phyloP scores from a whole-genome alignment of 2,888 invertebrate species.

The Sepioteuthis lessoniana region DNA sequence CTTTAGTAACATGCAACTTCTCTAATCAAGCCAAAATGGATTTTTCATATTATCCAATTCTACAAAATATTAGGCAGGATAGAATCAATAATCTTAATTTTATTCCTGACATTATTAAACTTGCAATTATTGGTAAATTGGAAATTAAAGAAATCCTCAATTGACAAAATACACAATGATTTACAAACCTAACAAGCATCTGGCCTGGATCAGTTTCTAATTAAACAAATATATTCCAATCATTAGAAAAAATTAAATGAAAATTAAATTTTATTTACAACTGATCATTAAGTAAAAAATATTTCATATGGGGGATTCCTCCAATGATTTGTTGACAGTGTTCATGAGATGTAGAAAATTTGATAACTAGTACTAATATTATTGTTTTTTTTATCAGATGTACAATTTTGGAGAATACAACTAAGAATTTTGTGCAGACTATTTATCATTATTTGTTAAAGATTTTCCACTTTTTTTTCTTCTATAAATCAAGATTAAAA shows the following conservation, averaged over 20 bases:
- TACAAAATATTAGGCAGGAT: neutral
- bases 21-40: neutral
- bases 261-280: neutral
- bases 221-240: neutral
- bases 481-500: neutral
- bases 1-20: neutral
- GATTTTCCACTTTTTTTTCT: neutral
- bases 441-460: neutral
- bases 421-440: neutral
- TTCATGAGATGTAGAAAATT: neutral
- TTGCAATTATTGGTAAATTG: slow-evolving; percentile 1
- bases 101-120: slow-evolving; percentile 23
- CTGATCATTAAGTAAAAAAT: too few relatives aligned
- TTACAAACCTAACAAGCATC: neutral
- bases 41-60: slow-evolving; percentile 33
- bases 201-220: neutral
- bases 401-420: too few relatives aligned
- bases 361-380: neutral
- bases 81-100: slow-evolving; percentile 33
- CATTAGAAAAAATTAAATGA: neutral
- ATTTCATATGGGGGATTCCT: neutral
- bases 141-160: neutral
- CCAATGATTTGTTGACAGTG: neutral
- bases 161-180: neutral
- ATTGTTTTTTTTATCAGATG: neutral